Conservation (phyloP, 1,140 invertebrate genomes). For the Trissolcus basalis region DNA sequence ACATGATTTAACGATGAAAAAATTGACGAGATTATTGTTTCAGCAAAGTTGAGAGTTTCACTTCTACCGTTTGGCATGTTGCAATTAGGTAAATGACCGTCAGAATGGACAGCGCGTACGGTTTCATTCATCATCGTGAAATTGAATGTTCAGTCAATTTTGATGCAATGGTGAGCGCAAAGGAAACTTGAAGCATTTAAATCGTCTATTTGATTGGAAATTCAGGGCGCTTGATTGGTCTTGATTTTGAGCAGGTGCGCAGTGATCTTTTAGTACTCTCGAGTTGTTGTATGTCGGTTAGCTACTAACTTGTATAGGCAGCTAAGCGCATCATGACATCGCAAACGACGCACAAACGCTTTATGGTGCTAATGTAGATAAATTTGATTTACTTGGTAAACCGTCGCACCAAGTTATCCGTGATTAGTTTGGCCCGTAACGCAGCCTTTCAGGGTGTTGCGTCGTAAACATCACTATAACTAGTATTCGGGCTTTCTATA, state of each 20-base stretch:
- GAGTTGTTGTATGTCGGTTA: slow-evolving; percentile 49
- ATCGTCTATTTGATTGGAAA: slow-evolving; percentile 53
- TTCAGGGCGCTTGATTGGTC: slow-evolving; percentile 45
- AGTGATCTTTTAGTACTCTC: slow-evolving; percentile 50
- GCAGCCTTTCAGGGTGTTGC: slow-evolving; percentile 43
- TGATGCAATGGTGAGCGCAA: slow-evolving; percentile 40
- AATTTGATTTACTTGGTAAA: slow-evolving; percentile 60
- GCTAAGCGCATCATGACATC: slow-evolving; percentile 57
- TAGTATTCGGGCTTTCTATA: slow-evolving; percentile 50
- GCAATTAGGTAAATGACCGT: slow-evolving; percentile 34
- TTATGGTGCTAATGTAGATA: slow-evolving; percentile 62
- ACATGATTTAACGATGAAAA: too few species aligned
- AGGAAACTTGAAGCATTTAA: slow-evolving; percentile 50
- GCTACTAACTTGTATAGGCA: slow-evolving; percentile 59
- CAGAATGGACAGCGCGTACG: neutral
- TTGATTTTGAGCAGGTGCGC: slow-evolving; percentile 49
- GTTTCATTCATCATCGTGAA: neutral
- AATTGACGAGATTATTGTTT: neutral
- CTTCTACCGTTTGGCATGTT: neutral
- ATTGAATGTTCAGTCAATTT: too few species aligned
- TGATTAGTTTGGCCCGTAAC: slow-evolving; percentile 55
- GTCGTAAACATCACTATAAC: slow-evolving; percentile 55
- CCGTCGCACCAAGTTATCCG: slow-evolving; percentile 55
- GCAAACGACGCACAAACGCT: slow-evolving; percentile 59
- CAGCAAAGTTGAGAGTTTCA: slow-evolving; percentile 2